A percentile compares a stretch with the other conserved stretches of the same genome.
These are phyloP conservation scores for Glyptemys insculpta DNA, from an alignment of 2,797 vertebrate species.

Conservation along the genomic window DNA sequence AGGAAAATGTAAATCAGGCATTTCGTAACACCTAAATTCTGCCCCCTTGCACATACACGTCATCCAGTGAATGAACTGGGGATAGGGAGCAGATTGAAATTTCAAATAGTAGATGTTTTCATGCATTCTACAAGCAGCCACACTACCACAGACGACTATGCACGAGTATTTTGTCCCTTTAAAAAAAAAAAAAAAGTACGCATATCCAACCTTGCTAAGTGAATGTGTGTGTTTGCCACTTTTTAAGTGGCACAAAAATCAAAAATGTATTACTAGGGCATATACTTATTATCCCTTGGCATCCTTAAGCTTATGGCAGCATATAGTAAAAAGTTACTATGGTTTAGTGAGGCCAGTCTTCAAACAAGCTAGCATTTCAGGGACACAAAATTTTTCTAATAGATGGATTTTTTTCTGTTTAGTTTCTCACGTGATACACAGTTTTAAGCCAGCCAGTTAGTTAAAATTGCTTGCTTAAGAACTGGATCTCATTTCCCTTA, in stretches of 20 bases:
- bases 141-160: neutral
- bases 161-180: neutral
- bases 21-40: neutral
- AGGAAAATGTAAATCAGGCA: too few relatives aligned
- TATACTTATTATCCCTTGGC: accelerated
- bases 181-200: neutral
- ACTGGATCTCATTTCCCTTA: neutral
- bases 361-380: neutral
- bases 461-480: neutral
- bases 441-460: neutral
- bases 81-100: accelerated
- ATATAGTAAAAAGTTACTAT: neutral
- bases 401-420: neutral
- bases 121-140: neutral
- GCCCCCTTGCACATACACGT: neutral
- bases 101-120: neutral
- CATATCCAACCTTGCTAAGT: neutral
- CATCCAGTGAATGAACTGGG: neutral
- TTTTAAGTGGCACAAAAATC: neutral
- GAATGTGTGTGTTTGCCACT: accelerated
- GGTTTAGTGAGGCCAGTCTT: neutral
- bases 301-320: neutral
- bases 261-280: neutral
- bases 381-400: neutral
- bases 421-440: neutral